A percentile compares a stretch with the other conserved stretches of the same genome.
These are phyloP conservation scores for Ictalurus punctatus DNA, from an alignment of 2,113 vertebrate genomes.

Conservation along the genomic window DNA sequence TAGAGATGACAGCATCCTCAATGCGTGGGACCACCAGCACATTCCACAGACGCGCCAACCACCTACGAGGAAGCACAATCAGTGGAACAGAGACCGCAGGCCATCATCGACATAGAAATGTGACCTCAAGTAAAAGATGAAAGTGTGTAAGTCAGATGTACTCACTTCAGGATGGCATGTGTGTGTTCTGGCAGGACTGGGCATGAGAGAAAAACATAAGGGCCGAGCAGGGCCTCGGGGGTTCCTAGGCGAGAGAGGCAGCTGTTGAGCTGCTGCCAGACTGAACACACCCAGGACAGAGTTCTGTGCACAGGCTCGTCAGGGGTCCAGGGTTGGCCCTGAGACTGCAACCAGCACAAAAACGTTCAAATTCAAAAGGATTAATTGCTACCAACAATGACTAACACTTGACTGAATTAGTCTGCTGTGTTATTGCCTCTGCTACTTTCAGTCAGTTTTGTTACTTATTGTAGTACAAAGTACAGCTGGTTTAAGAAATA, in stretches of 20 bases:
- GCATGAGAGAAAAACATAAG: conserved; percentile 88
- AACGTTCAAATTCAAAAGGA: background rate
- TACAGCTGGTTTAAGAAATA: background rate
- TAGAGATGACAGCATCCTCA: conserved; percentile 87
- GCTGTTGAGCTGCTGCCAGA: conserved; percentile 92
- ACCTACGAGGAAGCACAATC: conserved; percentile 68
- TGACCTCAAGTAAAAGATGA: background rate
- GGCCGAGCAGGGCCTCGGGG: conserved; percentile 86
- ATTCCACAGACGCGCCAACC: conserved; percentile 93
- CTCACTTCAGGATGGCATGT: conserved; percentile 83
- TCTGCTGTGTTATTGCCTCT: background rate
- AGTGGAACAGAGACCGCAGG: conserved; percentile 71
- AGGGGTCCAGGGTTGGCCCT: conserved; percentile 74
- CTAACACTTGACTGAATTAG: background rate
- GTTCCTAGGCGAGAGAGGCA: conserved; percentile 88
- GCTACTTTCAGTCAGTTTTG: background rate
- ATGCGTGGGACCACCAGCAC: conserved; percentile 87
- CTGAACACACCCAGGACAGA: conserved; percentile 81
- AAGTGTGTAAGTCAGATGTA: background rate
- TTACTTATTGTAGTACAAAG: background rate
- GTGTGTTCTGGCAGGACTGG: conserved; percentile 79
- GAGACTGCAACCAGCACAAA: conserved; percentile 69
- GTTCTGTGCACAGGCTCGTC: conserved; percentile 76
- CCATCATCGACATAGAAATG: background rate
- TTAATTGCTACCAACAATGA: background rate